Evolutionary conservation across 2,797 vertebrate species (phyloP), one percentile per base, ranked within the genome.

Genomic region (Margarornis squamiger): DNA sequence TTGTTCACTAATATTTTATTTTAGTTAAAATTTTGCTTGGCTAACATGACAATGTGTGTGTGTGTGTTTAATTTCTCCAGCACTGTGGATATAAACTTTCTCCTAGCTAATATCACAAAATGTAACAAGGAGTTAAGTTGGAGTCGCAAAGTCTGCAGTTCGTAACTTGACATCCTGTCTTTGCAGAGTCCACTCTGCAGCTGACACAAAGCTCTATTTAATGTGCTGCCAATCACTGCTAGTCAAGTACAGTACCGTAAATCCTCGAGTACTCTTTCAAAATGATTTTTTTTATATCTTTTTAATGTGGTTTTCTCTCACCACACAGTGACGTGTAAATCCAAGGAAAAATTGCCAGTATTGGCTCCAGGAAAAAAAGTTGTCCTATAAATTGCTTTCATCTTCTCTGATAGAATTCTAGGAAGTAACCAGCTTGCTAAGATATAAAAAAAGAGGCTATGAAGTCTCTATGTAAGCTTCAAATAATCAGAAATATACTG

Each of bases 131-230:
- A 95, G 94, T 97, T 97, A 96, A 96, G 72, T 84, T 96, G 97
- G 97, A 98, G 97, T 97, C 98, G 19, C 95, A 85, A 94, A 97
- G 97, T 98, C 97, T 98, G 95, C 97, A 93, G 95, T 95, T 96
- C 82, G 96, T 98, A 98, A 98, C 96, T 96, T 97, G 97, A 97
- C 94, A 96, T 97, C 95, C 94, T 96, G 95, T 95, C 97, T 98
- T 97, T 97, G 96, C 96, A 65, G 75, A 96, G 94, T 95, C 94
- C 95, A 96, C 95, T 97, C 94, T 92, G 86, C 84, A 95, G 96
- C 95, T 94, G 96, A 97, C 97, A 97, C 97, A 98, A 97, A 97
- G 97, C 95, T 97, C 95, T 96, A 94, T 97, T 98, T 97, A 97
- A 97, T 97, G 96, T 95, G 91, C 95, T 97, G 97, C 96, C 97